Base-by-base conservation (phyloP, 1,140 invertebrate species). In the Glomeris maerens region DNA sequence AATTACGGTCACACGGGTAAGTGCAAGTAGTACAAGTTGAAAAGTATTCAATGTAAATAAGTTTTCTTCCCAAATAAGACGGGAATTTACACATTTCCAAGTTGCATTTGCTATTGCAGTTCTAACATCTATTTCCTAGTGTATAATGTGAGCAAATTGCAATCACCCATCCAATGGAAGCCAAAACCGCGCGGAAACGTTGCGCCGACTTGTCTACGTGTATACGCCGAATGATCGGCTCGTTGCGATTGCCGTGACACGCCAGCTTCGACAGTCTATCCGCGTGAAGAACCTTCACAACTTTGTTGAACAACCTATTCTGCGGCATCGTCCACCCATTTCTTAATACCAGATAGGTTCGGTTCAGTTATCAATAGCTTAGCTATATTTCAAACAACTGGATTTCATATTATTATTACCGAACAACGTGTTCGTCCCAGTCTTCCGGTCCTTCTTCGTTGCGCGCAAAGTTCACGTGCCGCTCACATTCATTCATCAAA, bases 401-500 rank as follows among this genome's bases (percentile, higher is more conserved):
- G 20, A 50, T 44, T 27, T 55, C 55, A 46, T 49, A 56, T 20
- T 57, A 44, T n/a, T 20, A 27, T 45, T 27, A 46, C 45, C 45
- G 10, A 46, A 14, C 17, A 46, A 44, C 52, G 38, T 70, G 72
- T 13, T 77, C 76, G 60, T 83, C 80, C 81, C 81, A 84, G 58
- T 84, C 77, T 40, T 78, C 77, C 38, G 71, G 66, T 10, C 74
- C 69, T 26, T 72, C 68, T 52, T 75, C 74, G 5, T 71, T 66
- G 51, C 77, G 72, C n/a, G 74, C 73, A 57, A 78, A 74, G 45
- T 63, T 68, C 28, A 76, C 75, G 36, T 79, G 74, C 28, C 73
- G 70, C 55, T 83, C 76, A 65, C 80, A 81, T 57, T 86, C 83
- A 51, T 78, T 77, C 81, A 85, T 85, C 2, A 77, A 53, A 54